Evolutionary conservation across 2,113 vertebrate genomes (phyloP).

Genomic region (Condylura cristata): DNA sequence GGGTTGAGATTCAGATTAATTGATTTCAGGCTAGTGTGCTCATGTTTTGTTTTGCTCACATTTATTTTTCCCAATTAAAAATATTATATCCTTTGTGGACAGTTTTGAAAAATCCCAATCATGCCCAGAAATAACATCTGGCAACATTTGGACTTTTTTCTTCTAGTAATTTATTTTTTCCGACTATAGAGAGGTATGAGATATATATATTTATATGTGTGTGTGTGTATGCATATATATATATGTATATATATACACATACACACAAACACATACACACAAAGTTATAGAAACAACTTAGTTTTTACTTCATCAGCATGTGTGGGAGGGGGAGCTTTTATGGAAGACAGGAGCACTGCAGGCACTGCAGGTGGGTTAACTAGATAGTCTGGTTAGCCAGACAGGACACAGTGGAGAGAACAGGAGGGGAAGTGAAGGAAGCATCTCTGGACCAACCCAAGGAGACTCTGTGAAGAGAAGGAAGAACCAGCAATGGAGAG

Average conservation of each 20-base stretch:
- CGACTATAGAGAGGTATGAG: neutral
- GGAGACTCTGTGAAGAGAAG: neutral
- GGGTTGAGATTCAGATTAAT: neutral
- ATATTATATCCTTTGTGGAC: constrained; percentile 15
- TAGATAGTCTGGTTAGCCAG: neutral
- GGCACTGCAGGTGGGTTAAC: neutral
- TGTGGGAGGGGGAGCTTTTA: neutral
- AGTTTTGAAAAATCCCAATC: constrained; percentile 37
- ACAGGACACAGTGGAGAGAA: neutral
- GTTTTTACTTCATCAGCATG: neutral
- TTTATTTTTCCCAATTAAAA: constrained; percentile 55
- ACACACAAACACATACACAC: neutral
- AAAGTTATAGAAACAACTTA: constrained; percentile 3
- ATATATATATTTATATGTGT: neutral
- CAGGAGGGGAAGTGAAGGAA: neutral
- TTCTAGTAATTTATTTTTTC: neutral
- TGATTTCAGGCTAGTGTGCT: neutral
- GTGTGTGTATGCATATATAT: neutral
- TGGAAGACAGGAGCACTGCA: neutral
- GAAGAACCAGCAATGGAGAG: neutral
- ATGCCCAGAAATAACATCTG: constrained; percentile 50
- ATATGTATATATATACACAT: too few species aligned
- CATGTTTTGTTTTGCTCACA: neutral
- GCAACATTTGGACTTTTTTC: neutral
- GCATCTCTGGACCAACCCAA: neutral